Conservation (phyloP, 2,797 vertebrate species). For the Tangara arthus region DNA sequence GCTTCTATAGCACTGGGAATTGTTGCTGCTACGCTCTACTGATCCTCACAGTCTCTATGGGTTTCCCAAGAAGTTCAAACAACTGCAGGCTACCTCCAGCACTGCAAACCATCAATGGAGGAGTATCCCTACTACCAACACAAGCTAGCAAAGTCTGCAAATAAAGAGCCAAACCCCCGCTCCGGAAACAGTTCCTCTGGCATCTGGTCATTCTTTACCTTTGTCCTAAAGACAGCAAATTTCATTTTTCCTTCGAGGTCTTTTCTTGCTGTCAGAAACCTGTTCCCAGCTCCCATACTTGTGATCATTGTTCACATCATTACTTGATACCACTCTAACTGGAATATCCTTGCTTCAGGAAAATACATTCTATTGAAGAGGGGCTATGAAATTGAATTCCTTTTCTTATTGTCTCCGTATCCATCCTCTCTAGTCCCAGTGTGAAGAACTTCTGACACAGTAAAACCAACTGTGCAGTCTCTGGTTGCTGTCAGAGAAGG, state of each 20-base stretch:
- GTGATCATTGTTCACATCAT: not conserved
- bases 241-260: not conserved
- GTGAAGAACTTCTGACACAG: not conserved
- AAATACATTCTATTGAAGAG: not conserved
- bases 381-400: not conserved
- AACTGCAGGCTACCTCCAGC: not conserved
- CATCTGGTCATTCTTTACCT: not conserved
- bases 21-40: not conserved
- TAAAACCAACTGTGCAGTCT: not conserved
- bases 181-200: not conserved
- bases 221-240: not conserved
- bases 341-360: not conserved
- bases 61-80: not conserved
- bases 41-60: not conserved
- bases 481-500: not conserved
- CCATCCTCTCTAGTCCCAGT: not conserved
- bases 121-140: not conserved
- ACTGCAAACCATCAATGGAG: accelerated
- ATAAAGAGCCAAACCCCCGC: not conserved
- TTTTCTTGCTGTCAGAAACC: not conserved
- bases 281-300: not conserved
- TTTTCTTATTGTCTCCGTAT: not conserved
- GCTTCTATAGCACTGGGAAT: not conserved
- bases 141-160: not conserved
- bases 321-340: not conserved